A percentile compares a stretch with the other conserved stretches of the same genome.
Evolutionary conservation across 2,888 invertebrate genomes (phyloP).

Genomic region (Agriopis aurantiaria): DNA sequence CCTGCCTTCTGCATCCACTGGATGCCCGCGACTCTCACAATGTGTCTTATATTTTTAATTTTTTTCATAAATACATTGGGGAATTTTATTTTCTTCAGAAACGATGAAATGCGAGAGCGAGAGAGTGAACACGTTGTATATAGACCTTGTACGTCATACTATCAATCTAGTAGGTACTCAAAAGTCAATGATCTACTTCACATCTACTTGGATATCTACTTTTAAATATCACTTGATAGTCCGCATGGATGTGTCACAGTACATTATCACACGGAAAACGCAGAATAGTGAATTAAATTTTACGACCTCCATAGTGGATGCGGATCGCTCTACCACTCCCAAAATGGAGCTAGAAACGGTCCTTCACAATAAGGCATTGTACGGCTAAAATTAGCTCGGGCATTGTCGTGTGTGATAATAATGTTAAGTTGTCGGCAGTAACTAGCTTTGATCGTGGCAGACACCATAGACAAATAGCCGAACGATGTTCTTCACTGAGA

Average conservation of each 20-base stretch:
- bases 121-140: no score
- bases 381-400: conserved; percentile 62
- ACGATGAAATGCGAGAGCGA: no score
- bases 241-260: not conserved
- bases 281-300: conserved; percentile 56
- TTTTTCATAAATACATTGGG: no score
- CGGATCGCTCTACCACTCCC: conserved; percentile 50
- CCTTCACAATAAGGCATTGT: conserved; percentile 63
- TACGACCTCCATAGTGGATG: conserved; percentile 54
- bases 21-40: no score
- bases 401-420: conserved; percentile 40
- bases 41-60: no score
- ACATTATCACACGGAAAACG: conserved; percentile 43
- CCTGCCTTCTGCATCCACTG: no score
- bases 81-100: no score
- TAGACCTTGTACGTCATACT: no score
- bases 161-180: no score
- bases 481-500: not conserved
- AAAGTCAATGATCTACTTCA: no score
- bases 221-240: no score
- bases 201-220: no score
- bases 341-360: conserved; percentile 37
- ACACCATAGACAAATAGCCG: not conserved
- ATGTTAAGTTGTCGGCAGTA: conserved; percentile 46
- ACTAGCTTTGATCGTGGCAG: conserved; percentile 30